Evolutionary conservation across 92 coral and sea anemone species (phyloP).

Genomic region (Porites rus): DNA sequence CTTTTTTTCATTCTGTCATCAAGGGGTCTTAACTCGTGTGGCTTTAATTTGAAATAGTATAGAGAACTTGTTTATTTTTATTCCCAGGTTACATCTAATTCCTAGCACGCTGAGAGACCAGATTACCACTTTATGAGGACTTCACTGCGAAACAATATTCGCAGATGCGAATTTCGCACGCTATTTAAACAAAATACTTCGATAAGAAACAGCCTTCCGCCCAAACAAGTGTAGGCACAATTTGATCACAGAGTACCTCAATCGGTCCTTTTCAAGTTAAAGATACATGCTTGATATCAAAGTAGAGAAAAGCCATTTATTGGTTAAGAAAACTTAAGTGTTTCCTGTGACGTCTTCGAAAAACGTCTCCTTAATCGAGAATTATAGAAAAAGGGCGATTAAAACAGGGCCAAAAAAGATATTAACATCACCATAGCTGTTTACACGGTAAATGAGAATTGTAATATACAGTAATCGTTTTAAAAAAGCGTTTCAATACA

Average conservation of each 20-base stretch:
- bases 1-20: conserved; percentile 23
- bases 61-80: conserved; percentile 78
- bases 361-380: conserved; percentile 55
- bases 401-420: conserved; percentile 32
- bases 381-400: conserved; percentile 52
- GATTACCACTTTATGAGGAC: conserved; percentile 54
- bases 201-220: conserved; percentile 95
- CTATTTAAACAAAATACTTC: conserved; percentile 66
- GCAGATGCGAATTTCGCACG: conserved; percentile 96
- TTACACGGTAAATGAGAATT: conserved; percentile 22
- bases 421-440: conserved; percentile 51
- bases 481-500: conserved; percentile 4
- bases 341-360: conserved; percentile 39
- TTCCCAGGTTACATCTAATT: conserved; percentile 75
- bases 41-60: conserved; percentile 50
- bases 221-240: conserved; percentile 69
- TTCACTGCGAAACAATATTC: conserved; percentile 65
- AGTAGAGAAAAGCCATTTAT: conserved; percentile 30
- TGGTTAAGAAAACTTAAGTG: conserved; percentile 4
- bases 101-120: conserved; percentile 68
- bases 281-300: conserved; percentile 70
- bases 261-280: conserved; percentile 76
- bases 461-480: conserved; percentile 31
- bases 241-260: conserved; percentile 73
- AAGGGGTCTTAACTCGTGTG: conserved; percentile 61